Percentiles rank a stretch among this genome's conserved stretches.
Evolutionary conservation across 2,888 invertebrate species (phyloP).

Genomic region (Cecidostiba fungosa): DNA sequence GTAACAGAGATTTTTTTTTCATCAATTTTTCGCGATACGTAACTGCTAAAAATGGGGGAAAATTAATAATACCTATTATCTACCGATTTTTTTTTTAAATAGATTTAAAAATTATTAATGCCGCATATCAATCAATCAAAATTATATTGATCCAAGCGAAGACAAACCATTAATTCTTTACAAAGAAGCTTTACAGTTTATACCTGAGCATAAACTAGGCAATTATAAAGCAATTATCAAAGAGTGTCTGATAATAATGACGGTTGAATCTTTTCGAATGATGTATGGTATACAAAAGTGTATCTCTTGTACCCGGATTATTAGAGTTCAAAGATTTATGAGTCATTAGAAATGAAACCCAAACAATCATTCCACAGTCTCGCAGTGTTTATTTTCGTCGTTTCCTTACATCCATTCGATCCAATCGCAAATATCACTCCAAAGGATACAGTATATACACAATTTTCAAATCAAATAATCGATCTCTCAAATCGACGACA

Average conservation of each 20-base stretch:
- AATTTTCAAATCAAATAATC: too few relatives aligned
- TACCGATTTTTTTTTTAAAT: too few relatives aligned
- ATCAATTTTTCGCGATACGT: neutral
- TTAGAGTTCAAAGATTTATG: neutral
- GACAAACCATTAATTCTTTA: neutral
- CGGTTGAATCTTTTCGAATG: neutral
- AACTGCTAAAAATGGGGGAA: neutral
- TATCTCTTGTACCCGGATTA: neutral
- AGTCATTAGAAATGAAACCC: neutral
- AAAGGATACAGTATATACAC: too few relatives aligned
- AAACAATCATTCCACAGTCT: neutral
- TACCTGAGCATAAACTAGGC: neutral
- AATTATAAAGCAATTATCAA: neutral
- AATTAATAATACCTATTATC: too few relatives aligned
- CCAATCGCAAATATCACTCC: too few relatives aligned
- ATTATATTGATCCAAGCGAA: neutral
- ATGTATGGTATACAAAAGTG: neutral
- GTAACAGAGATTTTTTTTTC: neutral
- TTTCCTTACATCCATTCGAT: too few relatives aligned
- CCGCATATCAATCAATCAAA: neutral
- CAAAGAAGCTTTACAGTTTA: slow-evolving; percentile 4
- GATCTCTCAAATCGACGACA: neutral
- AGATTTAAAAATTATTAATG: neutral
- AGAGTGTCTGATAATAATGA: neutral
- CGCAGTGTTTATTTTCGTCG: too few relatives aligned